phyloP scores from a whole-genome alignment of 2,797 vertebrate genomes.

The Apogon talboti region DNA sequence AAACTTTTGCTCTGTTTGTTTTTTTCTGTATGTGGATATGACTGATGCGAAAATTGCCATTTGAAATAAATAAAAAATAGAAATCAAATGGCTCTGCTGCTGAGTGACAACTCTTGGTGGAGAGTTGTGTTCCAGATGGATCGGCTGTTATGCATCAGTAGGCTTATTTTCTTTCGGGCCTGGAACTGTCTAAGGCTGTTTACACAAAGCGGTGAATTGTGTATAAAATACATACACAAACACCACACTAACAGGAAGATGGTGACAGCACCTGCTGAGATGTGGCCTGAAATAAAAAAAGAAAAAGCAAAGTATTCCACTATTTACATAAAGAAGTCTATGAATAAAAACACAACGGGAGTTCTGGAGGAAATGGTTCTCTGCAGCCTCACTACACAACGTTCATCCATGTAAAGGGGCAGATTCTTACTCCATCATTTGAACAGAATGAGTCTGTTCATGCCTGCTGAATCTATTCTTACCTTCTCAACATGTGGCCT shows the following conservation, averaged over 20 bases:
- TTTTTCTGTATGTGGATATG: slow-evolving; percentile 39
- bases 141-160: slow-evolving; percentile 57
- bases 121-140: slow-evolving; percentile 49
- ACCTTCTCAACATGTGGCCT: slow-evolving; percentile 2
- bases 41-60: slow-evolving; percentile 46
- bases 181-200: slow-evolving; percentile 56
- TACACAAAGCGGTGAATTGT: slow-evolving; percentile 39
- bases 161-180: slow-evolving; percentile 48
- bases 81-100: slow-evolving; percentile 13
- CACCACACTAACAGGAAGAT: slow-evolving; percentile 49
- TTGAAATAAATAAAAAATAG: slow-evolving; percentile 19
- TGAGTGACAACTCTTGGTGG: slow-evolving; percentile 25
- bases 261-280: slow-evolving; percentile 61
- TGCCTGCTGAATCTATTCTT: slow-evolving; percentile 16
- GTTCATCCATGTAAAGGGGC: not conserved
- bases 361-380: not conserved
- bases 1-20: slow-evolving; percentile 9
- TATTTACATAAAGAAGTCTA: slow-evolving; percentile 21
- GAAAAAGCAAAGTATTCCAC: not conserved
- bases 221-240: slow-evolving; percentile 58
- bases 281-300: not conserved
- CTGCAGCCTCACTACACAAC: not conserved
- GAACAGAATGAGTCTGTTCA: slow-evolving; percentile 15
- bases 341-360: slow-evolving; percentile 26
- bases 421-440: slow-evolving; percentile 11